These are phyloP conservation scores for Cataglyphis livida DNA, from an alignment of 2,888 invertebrate species.

Conservation along the genomic window DNA sequence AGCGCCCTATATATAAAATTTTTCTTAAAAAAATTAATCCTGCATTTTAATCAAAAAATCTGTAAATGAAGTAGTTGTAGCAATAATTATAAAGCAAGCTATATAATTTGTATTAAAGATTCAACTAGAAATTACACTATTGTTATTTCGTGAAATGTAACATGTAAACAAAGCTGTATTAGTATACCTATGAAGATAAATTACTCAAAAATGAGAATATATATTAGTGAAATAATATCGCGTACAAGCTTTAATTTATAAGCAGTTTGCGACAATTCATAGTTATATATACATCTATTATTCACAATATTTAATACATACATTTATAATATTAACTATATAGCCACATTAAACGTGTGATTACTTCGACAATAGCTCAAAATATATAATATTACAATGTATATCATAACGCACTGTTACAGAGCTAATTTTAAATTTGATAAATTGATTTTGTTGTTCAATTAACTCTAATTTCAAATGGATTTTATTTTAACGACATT, in stretches of 20 bases:
- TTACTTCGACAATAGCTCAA: neutral
- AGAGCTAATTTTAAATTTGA: neutral
- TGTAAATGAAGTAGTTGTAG: neutral
- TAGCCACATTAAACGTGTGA: slow-evolving; percentile 1
- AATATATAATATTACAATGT: slow-evolving; percentile 25
- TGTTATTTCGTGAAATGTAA: neutral
- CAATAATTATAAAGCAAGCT: neutral
- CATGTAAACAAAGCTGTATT: neutral
- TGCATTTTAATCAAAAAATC: neutral
- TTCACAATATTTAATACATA: slow-evolving; percentile 24
- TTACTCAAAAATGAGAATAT: slow-evolving; percentile 23
- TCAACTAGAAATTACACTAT: slow-evolving; percentile 8
- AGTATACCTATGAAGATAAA: slow-evolving; percentile 23
- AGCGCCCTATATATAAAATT: neutral
- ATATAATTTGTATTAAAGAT: neutral
- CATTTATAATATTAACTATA: slow-evolving; percentile 28
- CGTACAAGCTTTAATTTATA: slow-evolving; percentile 31
- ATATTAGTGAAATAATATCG: slow-evolving; percentile 12
- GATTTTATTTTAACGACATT: slow-evolving; percentile 2
- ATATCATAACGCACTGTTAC: neutral
- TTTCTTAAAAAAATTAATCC: neutral
- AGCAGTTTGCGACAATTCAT: slow-evolving; percentile 22
- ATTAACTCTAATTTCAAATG: slow-evolving; percentile 31
- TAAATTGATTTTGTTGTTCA: neutral
- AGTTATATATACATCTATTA: slow-evolving; percentile 32